A percentile compares a stretch with the other conserved stretches of the same genome.
Evolutionary conservation across 1,140 invertebrate species (phyloP).

Genomic region (Drosophila kohkoa): DNA sequence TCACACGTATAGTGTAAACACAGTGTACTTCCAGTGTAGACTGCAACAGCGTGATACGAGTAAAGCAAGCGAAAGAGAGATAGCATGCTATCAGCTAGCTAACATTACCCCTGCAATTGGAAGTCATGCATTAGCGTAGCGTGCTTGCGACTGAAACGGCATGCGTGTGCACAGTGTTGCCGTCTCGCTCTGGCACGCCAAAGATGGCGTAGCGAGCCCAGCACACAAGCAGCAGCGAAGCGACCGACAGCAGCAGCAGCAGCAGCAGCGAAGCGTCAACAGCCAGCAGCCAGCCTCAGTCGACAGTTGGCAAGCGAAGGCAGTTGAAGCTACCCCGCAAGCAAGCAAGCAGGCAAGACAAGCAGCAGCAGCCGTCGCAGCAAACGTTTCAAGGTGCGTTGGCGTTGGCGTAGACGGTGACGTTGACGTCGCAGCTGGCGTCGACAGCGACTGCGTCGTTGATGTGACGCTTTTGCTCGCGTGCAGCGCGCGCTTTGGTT

Average conservation of each 20-base stretch:
- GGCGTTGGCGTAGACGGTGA: slow-evolving; percentile 35
- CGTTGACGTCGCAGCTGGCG: slow-evolving; percentile 46
- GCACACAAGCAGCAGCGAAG: slow-evolving; percentile 1
- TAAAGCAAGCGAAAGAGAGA: slow-evolving; percentile 2
- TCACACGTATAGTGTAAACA: slow-evolving; percentile 60
- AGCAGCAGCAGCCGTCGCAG: neutral
- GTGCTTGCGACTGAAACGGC: slow-evolving; percentile 15
- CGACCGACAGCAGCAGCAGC: neutral
- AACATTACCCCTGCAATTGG: slow-evolving; percentile 62
- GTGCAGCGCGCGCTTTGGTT: slow-evolving; percentile 73
- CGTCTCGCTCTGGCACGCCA: slow-evolving; percentile 51
- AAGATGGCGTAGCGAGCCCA: slow-evolving; percentile 65
- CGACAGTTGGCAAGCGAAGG: slow-evolving; percentile 51
- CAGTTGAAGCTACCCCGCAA: slow-evolving; percentile 42
- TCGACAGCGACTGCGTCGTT: slow-evolving; percentile 42
- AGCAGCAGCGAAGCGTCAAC: slow-evolving; percentile 17
- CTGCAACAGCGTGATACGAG: neutral
- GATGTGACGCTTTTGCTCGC: slow-evolving; percentile 71
- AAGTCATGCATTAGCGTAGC: slow-evolving; percentile 18
- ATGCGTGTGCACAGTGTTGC: neutral
- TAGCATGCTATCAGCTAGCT: neutral
- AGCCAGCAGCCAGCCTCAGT: slow-evolving; percentile 38
- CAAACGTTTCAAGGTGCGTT: slow-evolving; percentile 14
- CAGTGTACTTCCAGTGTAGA: slow-evolving; percentile 64
- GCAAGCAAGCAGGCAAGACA: slow-evolving; percentile 2